Evolutionary conservation across 2,888 invertebrate species (phyloP).

Genomic region (Leptinotarsa juncta): DNA sequence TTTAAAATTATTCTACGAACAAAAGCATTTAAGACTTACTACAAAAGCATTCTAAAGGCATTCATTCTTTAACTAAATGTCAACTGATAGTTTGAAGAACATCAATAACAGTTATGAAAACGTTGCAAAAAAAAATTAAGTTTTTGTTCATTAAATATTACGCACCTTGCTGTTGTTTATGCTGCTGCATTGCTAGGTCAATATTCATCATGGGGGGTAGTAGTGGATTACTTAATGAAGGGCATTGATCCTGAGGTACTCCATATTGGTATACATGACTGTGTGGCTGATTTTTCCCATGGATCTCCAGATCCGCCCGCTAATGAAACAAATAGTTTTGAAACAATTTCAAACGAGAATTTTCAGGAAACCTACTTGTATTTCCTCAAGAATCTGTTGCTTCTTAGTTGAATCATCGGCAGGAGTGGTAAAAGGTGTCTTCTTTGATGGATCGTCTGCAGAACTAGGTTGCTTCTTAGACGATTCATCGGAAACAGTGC

Average conservation of each 20-base stretch:
- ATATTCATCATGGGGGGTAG: slow-evolving; percentile 68
- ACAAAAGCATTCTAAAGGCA: too few species aligned
- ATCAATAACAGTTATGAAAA: not conserved
- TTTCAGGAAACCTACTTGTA: slow-evolving; percentile 63
- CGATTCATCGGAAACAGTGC: slow-evolving; percentile 71
- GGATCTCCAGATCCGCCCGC: slow-evolving; percentile 77
- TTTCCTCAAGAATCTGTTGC: slow-evolving; percentile 79
- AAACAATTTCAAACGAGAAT: slow-evolving; percentile 20
- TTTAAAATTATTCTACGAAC: too few species aligned
- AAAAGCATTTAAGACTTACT: too few species aligned
- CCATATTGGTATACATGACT: slow-evolving; percentile 62
- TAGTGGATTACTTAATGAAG: slow-evolving; percentile 59
- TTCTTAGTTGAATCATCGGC: slow-evolving; percentile 74
- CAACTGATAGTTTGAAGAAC: not conserved
- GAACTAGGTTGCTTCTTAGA: slow-evolving; percentile 61
- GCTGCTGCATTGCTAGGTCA: slow-evolving; percentile 65
- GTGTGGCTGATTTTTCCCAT: slow-evolving; percentile 65
- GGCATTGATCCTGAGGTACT: slow-evolving; percentile 61
- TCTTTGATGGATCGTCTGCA: too few species aligned
- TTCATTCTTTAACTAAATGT: too few species aligned
- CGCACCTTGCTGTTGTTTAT: slow-evolving; percentile 58
- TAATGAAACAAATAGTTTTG: slow-evolving; percentile 56
- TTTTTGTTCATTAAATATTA: not conserved
- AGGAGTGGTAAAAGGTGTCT: slow-evolving; percentile 57
- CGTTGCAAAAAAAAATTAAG: not conserved